Evolutionary conservation across 2,113 vertebrate genomes (phyloP), one percentile per base, ranked within the genome.

Genomic region (Plestiodon gilberti): DNA sequence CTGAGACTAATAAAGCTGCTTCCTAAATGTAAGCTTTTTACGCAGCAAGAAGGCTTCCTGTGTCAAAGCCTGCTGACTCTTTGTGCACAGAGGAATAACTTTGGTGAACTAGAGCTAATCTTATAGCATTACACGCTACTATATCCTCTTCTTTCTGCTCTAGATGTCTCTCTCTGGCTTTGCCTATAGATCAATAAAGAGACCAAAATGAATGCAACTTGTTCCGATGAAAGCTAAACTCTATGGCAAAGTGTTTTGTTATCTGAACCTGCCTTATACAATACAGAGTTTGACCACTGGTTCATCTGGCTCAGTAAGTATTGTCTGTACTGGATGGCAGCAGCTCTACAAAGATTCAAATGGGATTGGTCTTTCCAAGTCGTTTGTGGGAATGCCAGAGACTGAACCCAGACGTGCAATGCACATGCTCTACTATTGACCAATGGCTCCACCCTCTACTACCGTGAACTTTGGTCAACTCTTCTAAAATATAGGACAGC

Each of bases 1-100:
- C 62, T 75, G 30, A 86, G n/a, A 87, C 17, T 71, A 82, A 38
- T 35, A 57, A 73, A 84, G 30, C n/a, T 43, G 43, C 75, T 85
- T 77, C 33, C 65, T 18, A 85, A 23, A 59, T 64, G 67, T 18
- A 71, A 76, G 6, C 23, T 75, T 86, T 85, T 52, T 57, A 40
- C 7, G 78, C 23, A 65, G 52, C 6, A 74, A 33, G 28, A 52
- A 69, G 64, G 43, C 4, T 8, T 77, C 73, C 75, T 10, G 59
- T 55, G 33, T 62, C 65, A 85, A 89, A 84, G 7, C 13, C 35
- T 52, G 74, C 55, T 40, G 65, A 74, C 69, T 48, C n/a, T n/a
- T n/a, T n/a, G n/a, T n/a, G n/a, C n/a, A n/a, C 83, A 61, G 2
- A 61, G 7, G 65, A 48, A 71, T 6, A 75, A 17, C 1, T 1